phyloP scores from a whole-genome alignment of 2,113 vertebrate genomes.

The Rhagologus leucostigma region DNA sequence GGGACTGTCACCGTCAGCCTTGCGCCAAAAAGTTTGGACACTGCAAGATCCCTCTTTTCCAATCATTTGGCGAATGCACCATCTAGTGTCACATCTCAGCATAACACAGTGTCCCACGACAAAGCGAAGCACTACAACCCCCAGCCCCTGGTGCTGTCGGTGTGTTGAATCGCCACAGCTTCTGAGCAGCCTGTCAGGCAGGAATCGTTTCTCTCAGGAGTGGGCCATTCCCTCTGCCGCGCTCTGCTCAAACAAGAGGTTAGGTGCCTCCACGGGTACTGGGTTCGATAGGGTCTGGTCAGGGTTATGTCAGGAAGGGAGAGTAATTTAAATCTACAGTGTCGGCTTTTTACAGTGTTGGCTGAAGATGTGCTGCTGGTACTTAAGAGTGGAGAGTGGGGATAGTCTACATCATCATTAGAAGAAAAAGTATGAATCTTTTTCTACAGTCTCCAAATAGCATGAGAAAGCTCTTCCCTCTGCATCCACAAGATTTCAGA shows the following conservation, averaged over 20 bases:
- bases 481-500: not conserved
- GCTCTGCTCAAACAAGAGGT: not conserved
- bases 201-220: not conserved
- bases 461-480: not conserved
- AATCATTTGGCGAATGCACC: not conserved
- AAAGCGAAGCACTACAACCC: not conserved
- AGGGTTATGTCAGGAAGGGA: not conserved
- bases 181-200: not conserved
- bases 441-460: not conserved
- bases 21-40: accelerated
- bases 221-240: not conserved
- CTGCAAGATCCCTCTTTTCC: not conserved
- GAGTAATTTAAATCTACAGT: not conserved
- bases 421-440: not conserved
- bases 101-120: not conserved
- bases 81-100: slow-evolving; percentile 15
- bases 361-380: not conserved
- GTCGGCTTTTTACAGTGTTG: not conserved
- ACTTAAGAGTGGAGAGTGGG: accelerated
- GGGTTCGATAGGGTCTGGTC: not conserved
- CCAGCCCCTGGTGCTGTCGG: accelerated
- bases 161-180: not conserved
- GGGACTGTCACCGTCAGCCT: not conserved
- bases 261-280: not conserved
- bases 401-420: not conserved